Conservation (phyloP, 2,888 invertebrate genomes). For the Stomorhina lunata region DNA sequence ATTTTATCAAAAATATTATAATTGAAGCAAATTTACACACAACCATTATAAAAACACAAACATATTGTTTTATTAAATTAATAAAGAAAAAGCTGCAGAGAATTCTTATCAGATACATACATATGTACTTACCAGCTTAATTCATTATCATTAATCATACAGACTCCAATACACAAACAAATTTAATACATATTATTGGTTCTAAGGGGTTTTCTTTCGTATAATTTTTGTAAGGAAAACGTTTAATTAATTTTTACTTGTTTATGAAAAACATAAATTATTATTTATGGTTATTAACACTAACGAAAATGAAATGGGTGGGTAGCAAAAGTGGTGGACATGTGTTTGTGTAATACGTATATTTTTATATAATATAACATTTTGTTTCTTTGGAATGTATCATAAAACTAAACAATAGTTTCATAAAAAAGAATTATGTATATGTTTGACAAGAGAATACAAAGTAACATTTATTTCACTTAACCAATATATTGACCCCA, state of each 20-base stretch:
- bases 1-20: neutral
- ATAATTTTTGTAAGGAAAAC: neutral
- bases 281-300: constrained; percentile 61
- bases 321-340: constrained; percentile 3
- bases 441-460: constrained; percentile 51
- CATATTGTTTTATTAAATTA: constrained; percentile 21
- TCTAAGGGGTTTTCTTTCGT: neutral
- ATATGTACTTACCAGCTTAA: constrained; percentile 1
- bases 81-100: neutral
- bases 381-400: constrained; percentile 29
- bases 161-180: neutral
- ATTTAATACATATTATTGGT: neutral
- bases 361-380: too few relatives aligned
- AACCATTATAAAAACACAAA: neutral
- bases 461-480: constrained; percentile 38
- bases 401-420: constrained; percentile 44
- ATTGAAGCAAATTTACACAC: neutral
- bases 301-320: constrained; percentile 1
- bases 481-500: neutral
- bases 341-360: constrained; percentile 1
- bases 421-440: constrained; percentile 6
- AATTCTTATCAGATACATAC: constrained; percentile 16
- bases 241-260: constrained; percentile 58
- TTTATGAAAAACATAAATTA: constrained; percentile 56
- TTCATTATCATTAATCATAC: constrained; percentile 38